Evolutionary conservation across 2,113 vertebrate species (phyloP).

Genomic region (Thalassoma bifasciatum): DNA sequence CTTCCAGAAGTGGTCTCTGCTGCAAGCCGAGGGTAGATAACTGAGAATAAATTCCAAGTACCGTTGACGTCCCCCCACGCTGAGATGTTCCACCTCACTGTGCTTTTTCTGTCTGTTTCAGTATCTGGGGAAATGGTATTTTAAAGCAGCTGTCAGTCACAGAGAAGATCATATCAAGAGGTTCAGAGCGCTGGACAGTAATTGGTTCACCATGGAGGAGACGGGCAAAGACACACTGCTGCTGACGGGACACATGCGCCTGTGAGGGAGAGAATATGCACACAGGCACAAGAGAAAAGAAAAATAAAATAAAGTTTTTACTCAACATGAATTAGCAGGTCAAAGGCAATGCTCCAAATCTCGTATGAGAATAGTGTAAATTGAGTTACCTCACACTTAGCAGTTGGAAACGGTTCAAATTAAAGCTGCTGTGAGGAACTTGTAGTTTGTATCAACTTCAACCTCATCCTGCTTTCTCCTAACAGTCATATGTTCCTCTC

Average conservation of each 20-base stretch:
- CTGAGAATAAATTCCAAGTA: neutral
- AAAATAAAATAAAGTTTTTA: too few relatives aligned
- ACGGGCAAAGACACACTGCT: conserved; percentile 44
- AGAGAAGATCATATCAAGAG: conserved; percentile 51
- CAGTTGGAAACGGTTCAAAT: too few relatives aligned
- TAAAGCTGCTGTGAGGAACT: too few relatives aligned
- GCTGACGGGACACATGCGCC: conserved; percentile 53
- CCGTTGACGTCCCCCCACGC: neutral
- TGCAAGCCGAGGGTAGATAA: conserved; percentile 19
- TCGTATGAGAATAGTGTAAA: too few relatives aligned
- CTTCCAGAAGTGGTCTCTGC: conserved; percentile 45
- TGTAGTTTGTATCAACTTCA: too few relatives aligned
- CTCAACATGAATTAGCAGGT: too few relatives aligned
- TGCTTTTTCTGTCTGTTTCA: conserved; percentile 36
- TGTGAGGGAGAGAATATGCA: conserved; percentile 47
- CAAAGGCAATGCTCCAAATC: too few relatives aligned
- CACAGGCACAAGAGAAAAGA: neutral
- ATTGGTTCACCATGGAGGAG: conserved; percentile 53
- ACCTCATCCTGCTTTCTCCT: too few relatives aligned
- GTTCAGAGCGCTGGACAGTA: conserved; percentile 58
- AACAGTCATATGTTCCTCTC: too few relatives aligned
- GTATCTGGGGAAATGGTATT: conserved; percentile 70
- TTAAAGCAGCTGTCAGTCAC: conserved; percentile 56
- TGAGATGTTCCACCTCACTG: neutral
- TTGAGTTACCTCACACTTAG: too few relatives aligned